These are phyloP conservation scores for Geothlypis trichas DNA, from an alignment of 2,113 vertebrate species.

Conservation along the genomic window DNA sequence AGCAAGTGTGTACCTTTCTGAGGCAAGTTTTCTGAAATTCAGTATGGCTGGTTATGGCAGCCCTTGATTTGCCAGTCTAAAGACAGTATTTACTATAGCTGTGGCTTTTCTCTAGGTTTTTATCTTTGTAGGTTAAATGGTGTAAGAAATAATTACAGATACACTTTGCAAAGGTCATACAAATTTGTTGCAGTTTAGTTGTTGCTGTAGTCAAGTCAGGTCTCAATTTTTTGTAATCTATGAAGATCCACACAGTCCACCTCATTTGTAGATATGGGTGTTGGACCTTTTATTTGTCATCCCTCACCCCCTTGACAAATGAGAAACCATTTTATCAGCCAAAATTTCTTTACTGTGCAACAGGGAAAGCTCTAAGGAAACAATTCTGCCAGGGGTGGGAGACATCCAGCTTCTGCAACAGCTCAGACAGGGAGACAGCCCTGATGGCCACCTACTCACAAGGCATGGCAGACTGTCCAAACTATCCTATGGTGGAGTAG, in stretches of 20 bases:
- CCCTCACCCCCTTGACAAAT: background rate
- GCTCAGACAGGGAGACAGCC: background rate
- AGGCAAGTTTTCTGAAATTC: background rate
- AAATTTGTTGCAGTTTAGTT: background rate
- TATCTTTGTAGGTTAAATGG: background rate
- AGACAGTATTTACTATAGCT: background rate
- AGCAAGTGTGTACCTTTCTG: background rate
- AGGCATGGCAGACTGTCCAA: background rate
- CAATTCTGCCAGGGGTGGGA: background rate
- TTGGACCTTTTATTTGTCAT: background rate
- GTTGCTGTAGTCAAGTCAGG: background rate
- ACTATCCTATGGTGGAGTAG: background rate
- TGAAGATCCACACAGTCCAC: background rate
- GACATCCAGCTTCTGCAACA: background rate
- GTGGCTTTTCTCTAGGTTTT: background rate
- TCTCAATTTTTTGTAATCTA: background rate
- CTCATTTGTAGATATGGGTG: rapidly evolving
- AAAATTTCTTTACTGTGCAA: background rate
- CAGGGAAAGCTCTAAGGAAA: background rate
- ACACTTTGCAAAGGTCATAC: background rate
- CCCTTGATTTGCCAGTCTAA: background rate
- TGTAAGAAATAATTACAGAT: background rate
- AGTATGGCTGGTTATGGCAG: background rate
- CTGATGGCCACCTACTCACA: background rate
- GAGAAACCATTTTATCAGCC: background rate